Base-by-base conservation (phyloP, 2,888 invertebrate species). In the Brenthis daphne region DNA sequence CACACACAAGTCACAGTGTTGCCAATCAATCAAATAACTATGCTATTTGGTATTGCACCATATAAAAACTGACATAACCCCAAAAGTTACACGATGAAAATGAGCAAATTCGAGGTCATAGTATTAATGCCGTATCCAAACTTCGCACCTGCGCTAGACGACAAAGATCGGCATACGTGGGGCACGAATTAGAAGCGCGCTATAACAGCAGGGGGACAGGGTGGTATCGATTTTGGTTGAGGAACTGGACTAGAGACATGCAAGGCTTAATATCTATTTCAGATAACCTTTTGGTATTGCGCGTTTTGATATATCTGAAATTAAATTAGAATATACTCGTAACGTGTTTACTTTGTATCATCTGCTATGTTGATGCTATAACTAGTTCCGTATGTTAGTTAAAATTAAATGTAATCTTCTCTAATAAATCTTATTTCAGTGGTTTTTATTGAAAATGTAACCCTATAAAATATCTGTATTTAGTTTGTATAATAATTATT, bases 161-260 rank as follows among this genome's bases (percentile, higher is more conserved):
- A 82, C 85, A 85, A 85, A 85, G 85, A 85, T 85, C 85, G 82
- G 75, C 85, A 83, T 82, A 83, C 85, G 82, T 71, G 73, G 84
- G 85, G 84, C 79, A 80, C 82, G 88, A 89, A 89, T 89, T 88
- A 89, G 88, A 84, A 84, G 81, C 85, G 82, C 79, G 79, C 83
- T 87, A 88, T 84, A 89, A 88, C 88, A 86, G 85, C 86, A 82
- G 85, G 88, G 83, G 83, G 84, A 78, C 77, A 74, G 82, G 85
- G 86, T 84, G 83, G 83, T 92, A 92, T 92, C 90, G 92, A 92
- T 92, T 92, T 89, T 87, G 87, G 89, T 91, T 92, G 92, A 92
- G 92, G 84, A 90, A 89, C 89, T 84, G 90, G 90, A 90, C 91
- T 89, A 81, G 91, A 91, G 91, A 91, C 90, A 90, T 90, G 90